Conservation (phyloP, 2,888 invertebrate genomes). For the Muschampia plurimacula region DNA sequence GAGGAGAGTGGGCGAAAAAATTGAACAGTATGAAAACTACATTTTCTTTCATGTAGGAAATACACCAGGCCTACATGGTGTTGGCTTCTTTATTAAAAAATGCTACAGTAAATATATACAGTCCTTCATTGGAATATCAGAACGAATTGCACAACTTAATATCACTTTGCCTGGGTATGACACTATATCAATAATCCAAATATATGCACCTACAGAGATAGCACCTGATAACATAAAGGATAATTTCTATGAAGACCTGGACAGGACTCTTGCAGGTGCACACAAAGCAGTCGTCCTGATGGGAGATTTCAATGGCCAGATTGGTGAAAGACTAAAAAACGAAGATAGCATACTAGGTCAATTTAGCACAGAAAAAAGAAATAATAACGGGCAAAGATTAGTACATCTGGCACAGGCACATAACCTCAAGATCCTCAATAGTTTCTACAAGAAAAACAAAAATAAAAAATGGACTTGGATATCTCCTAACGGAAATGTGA, state of each 20-base stretch:
- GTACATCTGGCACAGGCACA: background rate
- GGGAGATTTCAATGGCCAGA: background rate
- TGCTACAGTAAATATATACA: no score
- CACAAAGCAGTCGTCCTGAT: background rate
- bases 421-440: background rate
- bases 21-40: no score
- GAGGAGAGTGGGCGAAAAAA: no score
- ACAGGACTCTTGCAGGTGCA: background rate
- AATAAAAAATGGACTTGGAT: conserved; percentile 6
- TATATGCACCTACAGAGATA: conserved; percentile 1
- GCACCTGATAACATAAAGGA: background rate
- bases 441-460: background rate
- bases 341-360: background rate
- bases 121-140: no score
- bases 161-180: no score
- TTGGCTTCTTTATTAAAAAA: no score
- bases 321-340: background rate
- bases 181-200: background rate
- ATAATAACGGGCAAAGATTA: conserved; percentile 2
- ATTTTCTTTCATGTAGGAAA: no score
- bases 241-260: background rate
- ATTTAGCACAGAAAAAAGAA: background rate
- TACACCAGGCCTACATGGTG: no score
- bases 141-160: no score
- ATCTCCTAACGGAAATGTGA: background rate